phyloP scores from a whole-genome alignment of 2,888 invertebrate species.

The Emmelina monodactyla region DNA sequence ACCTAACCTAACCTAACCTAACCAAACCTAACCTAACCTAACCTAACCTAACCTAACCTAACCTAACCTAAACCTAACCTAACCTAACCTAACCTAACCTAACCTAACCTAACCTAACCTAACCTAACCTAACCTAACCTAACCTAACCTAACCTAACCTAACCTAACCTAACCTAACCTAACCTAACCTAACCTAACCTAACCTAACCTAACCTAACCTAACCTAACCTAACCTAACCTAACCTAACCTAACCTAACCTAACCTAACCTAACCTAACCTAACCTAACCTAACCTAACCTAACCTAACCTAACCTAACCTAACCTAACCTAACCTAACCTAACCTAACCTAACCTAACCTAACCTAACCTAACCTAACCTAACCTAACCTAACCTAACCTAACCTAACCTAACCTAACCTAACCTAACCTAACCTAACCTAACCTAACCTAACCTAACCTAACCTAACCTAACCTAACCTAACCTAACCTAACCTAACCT shows the following conservation, averaged over 20 bases:
- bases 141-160: constrained; percentile 3
- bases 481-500: too few relatives aligned
- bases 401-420: too few relatives aligned
- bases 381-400: too few relatives aligned
- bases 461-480: too few relatives aligned
- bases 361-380: too few relatives aligned
- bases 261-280: constrained; percentile 10
- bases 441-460: too few relatives aligned
- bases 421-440: too few relatives aligned
- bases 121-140: constrained; percentile 8
- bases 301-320: constrained; percentile 10
- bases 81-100: constrained; percentile 8
- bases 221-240: constrained; percentile 10
- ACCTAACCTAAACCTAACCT: too few relatives aligned
- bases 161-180: too few relatives aligned
- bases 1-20: constrained; percentile 8
- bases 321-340: constrained; percentile 9
- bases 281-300: constrained; percentile 10
- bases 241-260: constrained; percentile 9
- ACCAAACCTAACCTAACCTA: constrained; percentile 8
- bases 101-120: constrained; percentile 8
- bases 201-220: constrained; percentile 9
- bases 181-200: too few relatives aligned
- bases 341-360: constrained; percentile 10
- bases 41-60: constrained; percentile 8